Base-by-base conservation (phyloP, 1,140 invertebrate genomes). In the Lethrus apterus region DNA sequence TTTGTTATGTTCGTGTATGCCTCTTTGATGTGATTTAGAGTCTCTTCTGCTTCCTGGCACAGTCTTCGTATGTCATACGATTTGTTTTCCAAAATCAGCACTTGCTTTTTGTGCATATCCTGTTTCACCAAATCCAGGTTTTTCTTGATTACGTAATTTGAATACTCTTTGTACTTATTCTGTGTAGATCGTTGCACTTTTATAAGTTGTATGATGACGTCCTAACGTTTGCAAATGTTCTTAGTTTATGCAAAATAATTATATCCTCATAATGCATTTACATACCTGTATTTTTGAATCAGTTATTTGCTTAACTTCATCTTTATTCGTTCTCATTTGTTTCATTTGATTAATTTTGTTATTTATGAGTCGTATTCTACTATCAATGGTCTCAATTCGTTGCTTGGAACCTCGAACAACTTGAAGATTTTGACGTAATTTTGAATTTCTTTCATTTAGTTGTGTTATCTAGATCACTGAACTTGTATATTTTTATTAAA, bases 41-140 rank as follows among this genome's bases (percentile, higher is more conserved):
- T 54, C 41, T 61, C 56, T 51, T 70, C 62, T 0, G 65, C 58
- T 15, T 41, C 41, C 14, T 52, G 29, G 44, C 30, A 42, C 34
- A 47, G 41, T 11, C 23, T 31, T 13, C 38, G 35, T 2, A 43
- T 34, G 8, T 58, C 55, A 21, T 33, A 30, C 0, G 58, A 52
- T 24, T 69, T 56, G 21, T 64, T 65, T 48, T 71, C 61, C 35
- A 72, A 65, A 31, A 58, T 55, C 17, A 54, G 21, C 0, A 70
- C 54, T 52, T 29, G 11, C 19, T 45, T 31, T 30, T 36, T 43
- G 8, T 11, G 3, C n/a, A 18, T 26, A 36, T 15, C 5, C 11
- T 18, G 15, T 24, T 43, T 41, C 4, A 33, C 19, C 11, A 10
- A 11, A 3, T 23, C 10, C 24, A 40, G 10, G n/a, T 32, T 7